These are phyloP conservation scores for Penelope pileata DNA, from an alignment of 2,113 vertebrate genomes.

Conservation along the genomic window DNA sequence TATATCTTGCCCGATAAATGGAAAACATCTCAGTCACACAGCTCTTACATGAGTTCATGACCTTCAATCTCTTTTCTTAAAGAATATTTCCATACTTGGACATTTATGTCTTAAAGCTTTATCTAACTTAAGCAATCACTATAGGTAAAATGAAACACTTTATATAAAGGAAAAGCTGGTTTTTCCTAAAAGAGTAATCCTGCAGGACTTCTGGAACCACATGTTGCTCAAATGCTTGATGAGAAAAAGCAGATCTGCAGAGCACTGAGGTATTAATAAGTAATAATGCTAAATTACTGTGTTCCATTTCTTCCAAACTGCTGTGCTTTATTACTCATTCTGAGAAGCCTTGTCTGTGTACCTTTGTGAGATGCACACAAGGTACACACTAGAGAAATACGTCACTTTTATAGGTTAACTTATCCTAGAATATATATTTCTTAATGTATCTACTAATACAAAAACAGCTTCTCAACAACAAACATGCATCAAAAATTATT, in stretches of 20 bases:
- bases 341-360: not conserved
- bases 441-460: not conserved
- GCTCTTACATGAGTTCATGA: not conserved
- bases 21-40: not conserved
- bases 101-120: not conserved
- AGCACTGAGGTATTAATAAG: conserved; percentile 12
- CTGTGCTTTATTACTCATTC: conserved; percentile 3
- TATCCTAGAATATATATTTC: not conserved
- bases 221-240: conserved; percentile 13
- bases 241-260: not conserved
- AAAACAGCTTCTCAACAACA: not conserved
- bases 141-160: not conserved
- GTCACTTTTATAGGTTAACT: not conserved
- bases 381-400: not conserved
- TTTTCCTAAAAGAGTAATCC: not conserved
- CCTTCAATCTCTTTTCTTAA: not conserved
- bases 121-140: not conserved
- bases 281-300: conserved; percentile 21
- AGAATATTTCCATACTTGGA: not conserved
- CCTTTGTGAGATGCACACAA: not conserved
- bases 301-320: not conserved
- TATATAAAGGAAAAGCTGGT: no score
- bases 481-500: not conserved
- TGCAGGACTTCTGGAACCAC: not conserved
- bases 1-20: conserved; percentile 11